Conservation (phyloP, 2,113 vertebrate species). For the Anser cygnoides region DNA sequence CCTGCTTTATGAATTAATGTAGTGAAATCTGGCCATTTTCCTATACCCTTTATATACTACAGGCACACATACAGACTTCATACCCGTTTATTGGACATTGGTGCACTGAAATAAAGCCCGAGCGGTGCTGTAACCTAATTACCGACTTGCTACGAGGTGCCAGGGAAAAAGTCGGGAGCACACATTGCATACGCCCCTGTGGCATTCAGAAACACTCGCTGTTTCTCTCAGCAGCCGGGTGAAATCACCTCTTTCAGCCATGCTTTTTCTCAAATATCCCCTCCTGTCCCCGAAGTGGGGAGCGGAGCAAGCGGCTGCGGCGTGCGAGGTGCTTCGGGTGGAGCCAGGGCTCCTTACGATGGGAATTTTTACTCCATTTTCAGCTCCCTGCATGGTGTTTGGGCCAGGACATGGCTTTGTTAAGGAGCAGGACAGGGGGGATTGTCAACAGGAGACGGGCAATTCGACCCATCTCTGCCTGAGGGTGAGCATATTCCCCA, state of each 20-base stretch:
- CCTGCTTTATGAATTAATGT: slow-evolving; percentile 54
- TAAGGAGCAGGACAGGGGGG: background rate
- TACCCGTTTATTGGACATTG: background rate
- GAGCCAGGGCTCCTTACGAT: rapidly evolving
- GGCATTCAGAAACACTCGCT: background rate
- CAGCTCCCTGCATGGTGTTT: background rate
- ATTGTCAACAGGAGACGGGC: background rate
- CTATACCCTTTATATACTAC: background rate
- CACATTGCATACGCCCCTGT: background rate
- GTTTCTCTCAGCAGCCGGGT: background rate
- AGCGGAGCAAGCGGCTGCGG: background rate
- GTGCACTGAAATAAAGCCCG: background rate
- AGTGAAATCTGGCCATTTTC: slow-evolving; percentile 46
- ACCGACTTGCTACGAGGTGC: background rate
- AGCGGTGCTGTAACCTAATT: background rate
- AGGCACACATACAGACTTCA: background rate
- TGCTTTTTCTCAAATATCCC: background rate
- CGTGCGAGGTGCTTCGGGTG: background rate
- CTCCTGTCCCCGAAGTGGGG: background rate
- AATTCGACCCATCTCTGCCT: background rate
- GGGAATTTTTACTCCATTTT: background rate
- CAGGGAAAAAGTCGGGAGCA: background rate
- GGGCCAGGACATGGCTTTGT: background rate
- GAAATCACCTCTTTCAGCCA: background rate
- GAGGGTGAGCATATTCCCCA: background rate